These are phyloP conservation scores for Trichopoda pennipes DNA, from an alignment of 2,888 invertebrate species.

Conservation along the genomic window DNA sequence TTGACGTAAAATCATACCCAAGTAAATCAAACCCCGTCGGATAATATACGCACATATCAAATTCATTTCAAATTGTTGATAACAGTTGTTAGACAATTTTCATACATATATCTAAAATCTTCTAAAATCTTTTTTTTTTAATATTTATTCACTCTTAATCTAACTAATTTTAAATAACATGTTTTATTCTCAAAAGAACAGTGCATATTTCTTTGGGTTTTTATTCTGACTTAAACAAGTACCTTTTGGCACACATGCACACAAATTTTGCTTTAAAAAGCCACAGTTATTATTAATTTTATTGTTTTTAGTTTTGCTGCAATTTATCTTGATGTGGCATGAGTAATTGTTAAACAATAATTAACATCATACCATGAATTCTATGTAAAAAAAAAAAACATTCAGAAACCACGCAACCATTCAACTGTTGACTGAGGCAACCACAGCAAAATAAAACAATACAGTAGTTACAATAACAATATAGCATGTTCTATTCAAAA, in stretches of 20 bases:
- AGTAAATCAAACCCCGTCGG: too few species aligned
- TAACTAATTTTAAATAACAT: too few species aligned
- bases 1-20: too few species aligned
- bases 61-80: too few species aligned
- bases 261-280: background rate
- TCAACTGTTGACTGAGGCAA: background rate
- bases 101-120: too few species aligned
- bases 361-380: background rate
- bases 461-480: background rate
- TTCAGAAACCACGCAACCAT: background rate
- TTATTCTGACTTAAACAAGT: background rate
- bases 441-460: background rate
- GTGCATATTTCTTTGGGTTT: too few species aligned
- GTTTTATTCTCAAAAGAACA: too few species aligned
- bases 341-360: conserved; percentile 27
- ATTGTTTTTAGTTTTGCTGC: background rate
- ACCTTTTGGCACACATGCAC: too few species aligned
- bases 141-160: too few species aligned
- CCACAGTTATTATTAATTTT: background rate
- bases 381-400: background rate
- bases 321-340: conserved; percentile 5
- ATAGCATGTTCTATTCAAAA: background rate
- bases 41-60: too few species aligned
- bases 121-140: too few species aligned
- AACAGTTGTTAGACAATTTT: too few species aligned